These are phyloP conservation scores for Pterostichus niger DNA, from an alignment of 2,888 invertebrate species.

Conservation along the genomic window DNA sequence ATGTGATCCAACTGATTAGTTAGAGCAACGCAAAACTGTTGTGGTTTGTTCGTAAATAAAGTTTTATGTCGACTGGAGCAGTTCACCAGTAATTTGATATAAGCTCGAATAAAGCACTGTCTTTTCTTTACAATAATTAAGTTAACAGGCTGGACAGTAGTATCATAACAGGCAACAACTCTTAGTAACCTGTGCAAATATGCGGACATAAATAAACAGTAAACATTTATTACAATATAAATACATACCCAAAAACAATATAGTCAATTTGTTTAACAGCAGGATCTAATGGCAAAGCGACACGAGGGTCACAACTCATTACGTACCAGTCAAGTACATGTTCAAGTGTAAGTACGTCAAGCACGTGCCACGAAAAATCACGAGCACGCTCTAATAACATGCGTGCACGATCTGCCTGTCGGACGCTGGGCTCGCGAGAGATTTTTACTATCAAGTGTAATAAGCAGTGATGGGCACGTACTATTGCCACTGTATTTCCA, in stretches of 20 bases:
- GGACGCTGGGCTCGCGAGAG: conserved; percentile 85
- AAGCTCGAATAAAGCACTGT: conserved; percentile 81
- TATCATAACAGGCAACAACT: conserved; percentile 80
- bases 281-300: conserved; percentile 81
- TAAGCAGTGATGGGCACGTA: conserved; percentile 81
- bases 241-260: conserved; percentile 53
- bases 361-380: conserved; percentile 83
- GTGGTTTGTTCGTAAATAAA: conserved; percentile 76
- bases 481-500: conserved; percentile 76
- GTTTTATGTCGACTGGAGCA: conserved; percentile 79
- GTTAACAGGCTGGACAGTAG: conserved; percentile 71
- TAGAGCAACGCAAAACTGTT: conserved; percentile 78
- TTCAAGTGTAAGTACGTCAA: conserved; percentile 82
- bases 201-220: conserved; percentile 1
- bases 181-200: conserved; percentile 79
- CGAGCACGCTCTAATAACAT: conserved; percentile 81
- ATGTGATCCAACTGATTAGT: conserved; percentile 79
- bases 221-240: conserved; percentile 14
- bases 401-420: conserved; percentile 78
- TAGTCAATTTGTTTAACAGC: conserved; percentile 73
- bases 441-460: conserved; percentile 86
- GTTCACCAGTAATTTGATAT: conserved; percentile 80
- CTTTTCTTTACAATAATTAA: conserved; percentile 78
- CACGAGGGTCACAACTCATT: conserved; percentile 85
- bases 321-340: conserved; percentile 87